Conservation (phyloP, 2,113 vertebrate genomes). For the Chlamydotis undulata region DNA sequence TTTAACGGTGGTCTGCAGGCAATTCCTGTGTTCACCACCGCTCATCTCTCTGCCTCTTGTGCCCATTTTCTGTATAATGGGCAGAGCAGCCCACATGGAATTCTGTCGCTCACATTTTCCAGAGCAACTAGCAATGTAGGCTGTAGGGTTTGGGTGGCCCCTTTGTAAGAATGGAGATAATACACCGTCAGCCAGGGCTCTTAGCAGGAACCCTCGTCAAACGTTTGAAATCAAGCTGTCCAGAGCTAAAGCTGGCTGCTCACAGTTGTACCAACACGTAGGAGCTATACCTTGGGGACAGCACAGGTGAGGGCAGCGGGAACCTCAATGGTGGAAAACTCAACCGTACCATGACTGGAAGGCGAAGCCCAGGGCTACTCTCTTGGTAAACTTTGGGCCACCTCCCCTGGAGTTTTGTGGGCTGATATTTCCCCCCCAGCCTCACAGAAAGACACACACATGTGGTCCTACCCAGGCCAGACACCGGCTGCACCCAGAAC, state of each 20-base stretch:
- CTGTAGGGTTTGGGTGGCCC: neutral
- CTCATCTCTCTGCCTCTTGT: accelerated
- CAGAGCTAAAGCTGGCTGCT: neutral
- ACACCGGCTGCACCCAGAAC: neutral
- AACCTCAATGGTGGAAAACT: neutral
- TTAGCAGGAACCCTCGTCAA: neutral
- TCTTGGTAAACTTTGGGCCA: neutral
- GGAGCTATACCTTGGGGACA: neutral
- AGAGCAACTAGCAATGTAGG: accelerated
- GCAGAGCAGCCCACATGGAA: neutral
- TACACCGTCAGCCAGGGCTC: neutral
- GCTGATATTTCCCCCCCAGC: neutral
- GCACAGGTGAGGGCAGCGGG: neutral
- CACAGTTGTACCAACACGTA: accelerated
- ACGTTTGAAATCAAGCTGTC: neutral
- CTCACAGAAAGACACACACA: neutral
- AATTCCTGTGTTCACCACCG: neutral
- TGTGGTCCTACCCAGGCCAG: neutral
- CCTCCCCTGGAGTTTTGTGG: neutral
- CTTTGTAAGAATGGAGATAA: neutral
- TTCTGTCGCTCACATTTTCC: neutral
- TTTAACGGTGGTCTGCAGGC: neutral
- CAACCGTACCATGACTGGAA: neutral
- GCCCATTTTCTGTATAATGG: neutral
- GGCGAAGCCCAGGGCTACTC: neutral